Evolutionary conservation across 1,140 invertebrate genomes (phyloP), one percentile per base, ranked within the genome.

Genomic region (Drosophila ercepeae): DNA sequence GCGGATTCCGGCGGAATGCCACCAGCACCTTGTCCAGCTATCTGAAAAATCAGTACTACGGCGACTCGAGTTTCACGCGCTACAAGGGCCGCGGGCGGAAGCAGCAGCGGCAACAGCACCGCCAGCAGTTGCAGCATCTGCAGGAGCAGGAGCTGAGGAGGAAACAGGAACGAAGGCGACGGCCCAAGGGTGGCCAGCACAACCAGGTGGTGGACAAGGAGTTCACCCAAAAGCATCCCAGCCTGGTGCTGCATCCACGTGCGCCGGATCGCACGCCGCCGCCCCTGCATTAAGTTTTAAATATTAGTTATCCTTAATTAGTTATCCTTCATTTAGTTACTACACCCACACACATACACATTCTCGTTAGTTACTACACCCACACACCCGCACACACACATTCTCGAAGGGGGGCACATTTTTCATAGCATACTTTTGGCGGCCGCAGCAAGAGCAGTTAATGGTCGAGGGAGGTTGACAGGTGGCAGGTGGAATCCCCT

Each of bases 231-330:
- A 91, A 89, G 55, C 89, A 91, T 64, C 90, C 90, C 48, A 86
- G 74, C 14, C 60, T 90, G 3, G 29, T 32, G 52, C 51, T 90
- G 16, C 73, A 64, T 52, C 73, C 73, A 13, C 90, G 90, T 73
- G 72, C 84, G 60, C 79, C 78, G 58, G 90, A 86, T 77, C 88
- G 90, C 67, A 91, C 90, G 64, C 90, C 90, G 48, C 90, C 90
- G 46, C 90, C 90, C 21, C 70, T 91, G 23, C 90, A 91, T 41
- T 91, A 60, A 84, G 54, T 11, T 42, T 74, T 68, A 77, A 74
- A 82, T n/a, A n/a, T 52, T 21, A 48, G 29, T 39, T 11, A n/a
- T 11, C 59, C 45, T 57, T 64, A n/a, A n/a, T 77, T 73, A 82
- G 78, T 81, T 81, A 72, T 73, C 49, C n/a, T n/a, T 63, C 48